Conservation (phyloP, 1,140 invertebrate species). For the Drosophila bocki region DNA sequence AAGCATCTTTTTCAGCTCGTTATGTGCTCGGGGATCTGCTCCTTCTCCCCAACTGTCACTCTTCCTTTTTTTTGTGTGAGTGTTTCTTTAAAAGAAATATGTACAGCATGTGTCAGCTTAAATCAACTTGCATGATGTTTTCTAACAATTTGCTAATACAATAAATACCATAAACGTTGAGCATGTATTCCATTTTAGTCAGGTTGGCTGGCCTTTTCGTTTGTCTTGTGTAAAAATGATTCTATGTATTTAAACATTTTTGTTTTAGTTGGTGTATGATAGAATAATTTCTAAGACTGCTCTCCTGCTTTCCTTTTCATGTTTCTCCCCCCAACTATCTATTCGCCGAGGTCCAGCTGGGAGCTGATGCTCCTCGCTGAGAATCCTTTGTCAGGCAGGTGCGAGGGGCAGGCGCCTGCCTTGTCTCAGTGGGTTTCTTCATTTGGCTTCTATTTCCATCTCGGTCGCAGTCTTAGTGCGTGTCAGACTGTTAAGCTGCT, state of each 20-base stretch:
- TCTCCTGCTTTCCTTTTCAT: background rate
- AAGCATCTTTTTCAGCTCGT: slow-evolving; percentile 59
- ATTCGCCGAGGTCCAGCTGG: slow-evolving; percentile 7
- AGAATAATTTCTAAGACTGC: background rate
- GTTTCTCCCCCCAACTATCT: background rate
- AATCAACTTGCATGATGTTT: slow-evolving; percentile 21
- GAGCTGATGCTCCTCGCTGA: background rate
- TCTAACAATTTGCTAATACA: slow-evolving; percentile 30
- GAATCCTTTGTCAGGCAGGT: slow-evolving; percentile 36
- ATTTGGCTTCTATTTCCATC: slow-evolving; percentile 47
- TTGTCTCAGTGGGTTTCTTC: slow-evolving; percentile 40
- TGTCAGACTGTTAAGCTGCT: slow-evolving; percentile 60
- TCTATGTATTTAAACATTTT: background rate
- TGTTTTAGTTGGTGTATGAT: background rate
- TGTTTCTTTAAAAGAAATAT: slow-evolving; percentile 13
- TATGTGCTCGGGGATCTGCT: slow-evolving; percentile 50
- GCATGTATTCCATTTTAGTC: background rate
- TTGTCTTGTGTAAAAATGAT: background rate
- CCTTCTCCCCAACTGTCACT: slow-evolving; percentile 18
- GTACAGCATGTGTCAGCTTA: slow-evolving; percentile 21
- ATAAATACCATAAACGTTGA: slow-evolving; percentile 11
- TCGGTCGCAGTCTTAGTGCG: slow-evolving; percentile 45
- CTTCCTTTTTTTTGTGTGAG: slow-evolving; percentile 11
- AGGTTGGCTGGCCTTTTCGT: background rate
- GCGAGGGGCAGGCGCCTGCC: slow-evolving; percentile 1